Percentiles rank a stretch among this genome's conserved stretches.
These are phyloP conservation scores for Ctenopoma multispine DNA, from an alignment of 2,797 vertebrate genomes.

Conservation along the genomic window DNA sequence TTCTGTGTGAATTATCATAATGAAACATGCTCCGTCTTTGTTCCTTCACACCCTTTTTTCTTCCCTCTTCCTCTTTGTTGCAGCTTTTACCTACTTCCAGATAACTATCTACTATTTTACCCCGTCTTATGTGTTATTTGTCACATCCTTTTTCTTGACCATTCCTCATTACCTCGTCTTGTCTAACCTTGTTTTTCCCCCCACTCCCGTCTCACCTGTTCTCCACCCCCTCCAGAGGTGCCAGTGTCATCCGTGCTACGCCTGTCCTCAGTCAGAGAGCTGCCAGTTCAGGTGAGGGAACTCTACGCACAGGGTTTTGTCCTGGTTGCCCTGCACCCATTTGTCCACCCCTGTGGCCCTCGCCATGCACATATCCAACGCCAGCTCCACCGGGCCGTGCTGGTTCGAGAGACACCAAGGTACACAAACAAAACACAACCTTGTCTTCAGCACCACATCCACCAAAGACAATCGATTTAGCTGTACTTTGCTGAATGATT, in stretches of 20 bases:
- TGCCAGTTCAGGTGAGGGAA: constrained; percentile 92
- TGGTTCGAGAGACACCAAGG: constrained; percentile 88
- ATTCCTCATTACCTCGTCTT: constrained; percentile 11
- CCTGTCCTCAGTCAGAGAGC: constrained; percentile 91
- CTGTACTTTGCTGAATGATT: constrained; percentile 13
- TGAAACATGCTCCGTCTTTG: constrained; percentile 64
- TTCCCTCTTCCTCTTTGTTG: constrained; percentile 38
- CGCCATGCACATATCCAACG: constrained; percentile 88
- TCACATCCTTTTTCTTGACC: constrained; percentile 27
- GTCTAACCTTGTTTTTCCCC: constrained; percentile 31
- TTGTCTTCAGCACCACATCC: neutral
- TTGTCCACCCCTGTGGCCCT: constrained; percentile 90
- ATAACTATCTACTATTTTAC: neutral
- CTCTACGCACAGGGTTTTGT: constrained; percentile 93
- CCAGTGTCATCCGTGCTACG: constrained; percentile 90
- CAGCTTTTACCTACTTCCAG: constrained; percentile 27
- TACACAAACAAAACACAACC: constrained; percentile 35
- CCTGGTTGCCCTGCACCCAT: constrained; percentile 93
- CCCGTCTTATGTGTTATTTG: constrained; percentile 7
- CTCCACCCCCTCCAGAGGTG: constrained; percentile 81
- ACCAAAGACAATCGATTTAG: neutral
- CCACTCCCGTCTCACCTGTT: constrained; percentile 4
- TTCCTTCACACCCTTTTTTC: constrained; percentile 50
- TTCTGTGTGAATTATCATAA: constrained; percentile 63
- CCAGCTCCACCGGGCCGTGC: constrained; percentile 93